Base-by-base conservation (phyloP, 2,797 vertebrate species). In the Phataginus tetradactyla region DNA sequence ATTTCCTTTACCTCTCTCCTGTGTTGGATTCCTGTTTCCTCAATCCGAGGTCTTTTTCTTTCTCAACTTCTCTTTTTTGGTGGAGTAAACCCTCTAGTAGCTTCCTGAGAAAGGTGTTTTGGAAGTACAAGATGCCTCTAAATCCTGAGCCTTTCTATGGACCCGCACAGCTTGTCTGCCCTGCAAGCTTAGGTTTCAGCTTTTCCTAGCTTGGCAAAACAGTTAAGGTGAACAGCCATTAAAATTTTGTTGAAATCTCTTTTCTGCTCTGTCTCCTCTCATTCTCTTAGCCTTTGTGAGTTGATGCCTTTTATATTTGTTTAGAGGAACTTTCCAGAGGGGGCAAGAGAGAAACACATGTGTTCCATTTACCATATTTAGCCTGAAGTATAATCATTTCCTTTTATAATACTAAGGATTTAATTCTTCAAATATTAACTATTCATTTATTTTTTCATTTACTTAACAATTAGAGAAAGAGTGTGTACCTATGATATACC, bases 291-390 rank as follows among this genome's bases (percentile, higher is more conserved):
- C 79, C 29, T n/a, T 86, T 90, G 27, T 63, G 63, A 86, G 51
- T 74, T 89, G 72, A 59, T n/a, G 11, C 29, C 27, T 89, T 93
- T 91, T 69, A 59, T 64, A 66, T 91, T 71, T 34, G 84, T 94
- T 84, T 42, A 74, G 18, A 95, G n/a, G 32, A 14, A 10, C 75
- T 92, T 97, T 97, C 66, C 85, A 34, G 51, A 77, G n/a, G 66
- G 8, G 66, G 25, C 21, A 66, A 45, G 57, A 92, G 55, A 72
- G 63, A 91, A 90, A 81, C 9, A 63, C 7, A 7, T 29, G 4
- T 23, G 5, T 93, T 39, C 68, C 49, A 25, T 27, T 92, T 37
- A 57, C 68, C 51, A 61, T 11, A 66, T 49, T 96, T 86, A 83
- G 37, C 49, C 55, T 90, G 37, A 85, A 57, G 77, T 64, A 34